Conservation (phyloP, 2,888 invertebrate genomes). For the Callimorpha dominula region DNA sequence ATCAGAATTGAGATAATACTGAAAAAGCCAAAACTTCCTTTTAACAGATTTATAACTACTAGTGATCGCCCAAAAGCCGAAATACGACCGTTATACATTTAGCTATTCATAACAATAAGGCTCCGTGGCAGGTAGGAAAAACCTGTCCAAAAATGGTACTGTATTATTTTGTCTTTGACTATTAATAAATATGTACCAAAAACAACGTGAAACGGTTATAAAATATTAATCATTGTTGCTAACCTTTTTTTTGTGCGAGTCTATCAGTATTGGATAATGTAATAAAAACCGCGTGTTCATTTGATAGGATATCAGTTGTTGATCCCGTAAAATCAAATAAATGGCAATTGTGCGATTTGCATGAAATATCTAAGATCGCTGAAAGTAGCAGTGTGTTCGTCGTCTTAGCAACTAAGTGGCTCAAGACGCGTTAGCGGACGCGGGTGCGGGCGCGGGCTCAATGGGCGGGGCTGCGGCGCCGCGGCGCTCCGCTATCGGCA, state of each 20-base stretch:
- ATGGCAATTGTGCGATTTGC: background rate
- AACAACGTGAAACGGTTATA: background rate
- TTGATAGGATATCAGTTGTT: background rate
- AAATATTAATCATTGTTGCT: no score
- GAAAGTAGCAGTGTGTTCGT: conserved; percentile 70
- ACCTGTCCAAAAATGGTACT: background rate
- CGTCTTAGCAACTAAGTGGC: conserved; percentile 86
- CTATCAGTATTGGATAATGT: background rate
- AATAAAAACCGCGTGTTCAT: background rate
- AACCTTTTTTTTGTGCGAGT: background rate
- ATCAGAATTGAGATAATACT: background rate
- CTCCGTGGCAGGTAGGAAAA: background rate
- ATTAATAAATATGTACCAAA: background rate
- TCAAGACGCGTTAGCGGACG: conserved; percentile 85
- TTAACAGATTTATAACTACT: no score
- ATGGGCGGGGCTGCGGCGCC: conserved; percentile 75
- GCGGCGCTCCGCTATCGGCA: conserved; percentile 86
- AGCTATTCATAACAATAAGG: no score
- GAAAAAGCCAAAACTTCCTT: background rate
- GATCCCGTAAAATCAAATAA: background rate
- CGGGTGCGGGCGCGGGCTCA: conserved; percentile 64
- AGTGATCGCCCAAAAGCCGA: no score
- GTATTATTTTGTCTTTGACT: background rate
- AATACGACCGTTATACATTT: no score
- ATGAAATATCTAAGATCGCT: conserved; percentile 16